Base-by-base conservation (phyloP, 2,888 invertebrate genomes). In the Sinhomidia bicolor region DNA sequence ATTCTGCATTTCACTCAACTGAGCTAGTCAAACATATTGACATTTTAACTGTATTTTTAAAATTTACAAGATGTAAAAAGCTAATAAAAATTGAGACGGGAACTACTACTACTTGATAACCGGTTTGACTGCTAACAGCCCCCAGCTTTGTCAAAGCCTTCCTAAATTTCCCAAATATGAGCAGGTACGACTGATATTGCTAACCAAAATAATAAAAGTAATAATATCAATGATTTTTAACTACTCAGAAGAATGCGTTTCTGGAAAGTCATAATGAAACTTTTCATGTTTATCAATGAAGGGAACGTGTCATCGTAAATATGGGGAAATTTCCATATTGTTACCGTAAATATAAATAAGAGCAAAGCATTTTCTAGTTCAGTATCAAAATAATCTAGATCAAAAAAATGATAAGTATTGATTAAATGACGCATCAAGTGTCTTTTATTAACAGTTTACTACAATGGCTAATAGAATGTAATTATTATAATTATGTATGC, bases 11-110 rank as follows among this genome's bases (percentile, higher is more conserved):
- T 76, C 54, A 51, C 23, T 76, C 76, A 83, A 68, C 82, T 20
- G 71, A 83, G 82, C 82, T 83, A 83, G 82, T 83, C 82, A 83
- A 12, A 71, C 41, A 54, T 54, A 26, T 74, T 74, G 76, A 76
- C 76, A 76, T 76, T 51, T 74, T 20, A 44, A 23, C 47, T n/a
- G 32, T 74, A 44, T 26, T 44, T 74, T 74, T 44, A 74, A 74
- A 74, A 47, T 10, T 12, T 47, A 44, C 20, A 20, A 2, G 36
- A 74, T 41, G 10, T 41, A 47, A 3, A 7, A 74, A 12, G 44
- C 44, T 65, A n/a, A 14, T 32, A 32, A 29, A 65, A 32, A 12
- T 74, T 62, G 6, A 65, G 4, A 71, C 3, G 47, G 12, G 14
- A 74, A 47, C n/a, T n/a, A n/a, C n/a, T n/a, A n/a, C n/a, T 47